Conservation (phyloP, 2,797 vertebrate species). For the Labroides dimidiatus region DNA sequence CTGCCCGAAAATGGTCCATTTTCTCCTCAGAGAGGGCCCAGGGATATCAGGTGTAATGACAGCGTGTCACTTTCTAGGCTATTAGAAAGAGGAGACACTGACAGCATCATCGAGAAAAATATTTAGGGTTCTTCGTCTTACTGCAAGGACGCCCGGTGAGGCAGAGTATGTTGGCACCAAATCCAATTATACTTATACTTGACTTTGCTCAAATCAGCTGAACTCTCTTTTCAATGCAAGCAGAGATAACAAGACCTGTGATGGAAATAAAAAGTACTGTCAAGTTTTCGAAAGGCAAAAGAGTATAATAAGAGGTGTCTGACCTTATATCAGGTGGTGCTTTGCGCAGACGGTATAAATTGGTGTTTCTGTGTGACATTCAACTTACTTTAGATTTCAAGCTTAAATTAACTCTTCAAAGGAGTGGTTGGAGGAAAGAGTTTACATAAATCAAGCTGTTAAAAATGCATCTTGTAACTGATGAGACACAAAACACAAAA, state of each 20-base stretch:
- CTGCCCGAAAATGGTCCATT: slow-evolving; percentile 69
- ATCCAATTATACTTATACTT: slow-evolving; percentile 60
- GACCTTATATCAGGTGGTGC: slow-evolving; percentile 29
- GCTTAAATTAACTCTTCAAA: slow-evolving; percentile 18
- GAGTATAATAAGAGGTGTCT: slow-evolving; percentile 44
- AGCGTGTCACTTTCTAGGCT: slow-evolving; percentile 25
- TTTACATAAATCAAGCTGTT: slow-evolving; percentile 10
- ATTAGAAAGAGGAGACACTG: slow-evolving; percentile 45
- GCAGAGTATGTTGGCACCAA: slow-evolving; percentile 24
- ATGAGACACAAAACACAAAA: not conserved
- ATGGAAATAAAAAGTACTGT: slow-evolving; percentile 42
- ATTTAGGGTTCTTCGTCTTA: slow-evolving; percentile 38
- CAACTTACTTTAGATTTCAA: slow-evolving; percentile 9
- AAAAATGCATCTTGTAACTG: not conserved
- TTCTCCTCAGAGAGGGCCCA: slow-evolving; percentile 44
- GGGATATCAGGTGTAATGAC: slow-evolving; percentile 62
- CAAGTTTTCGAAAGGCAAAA: slow-evolving; percentile 39
- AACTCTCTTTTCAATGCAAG: slow-evolving; percentile 32
- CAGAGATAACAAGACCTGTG: slow-evolving; percentile 39
- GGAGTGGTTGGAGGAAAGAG: slow-evolving; percentile 3
- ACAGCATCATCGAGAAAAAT: slow-evolving; percentile 47
- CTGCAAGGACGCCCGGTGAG: slow-evolving; percentile 32
- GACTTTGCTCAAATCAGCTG: slow-evolving; percentile 53
- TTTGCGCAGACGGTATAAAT: slow-evolving; percentile 21
- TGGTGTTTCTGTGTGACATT: slow-evolving; percentile 33